Conservation (phyloP, 2,113 vertebrate genomes). For the Parus major region DNA sequence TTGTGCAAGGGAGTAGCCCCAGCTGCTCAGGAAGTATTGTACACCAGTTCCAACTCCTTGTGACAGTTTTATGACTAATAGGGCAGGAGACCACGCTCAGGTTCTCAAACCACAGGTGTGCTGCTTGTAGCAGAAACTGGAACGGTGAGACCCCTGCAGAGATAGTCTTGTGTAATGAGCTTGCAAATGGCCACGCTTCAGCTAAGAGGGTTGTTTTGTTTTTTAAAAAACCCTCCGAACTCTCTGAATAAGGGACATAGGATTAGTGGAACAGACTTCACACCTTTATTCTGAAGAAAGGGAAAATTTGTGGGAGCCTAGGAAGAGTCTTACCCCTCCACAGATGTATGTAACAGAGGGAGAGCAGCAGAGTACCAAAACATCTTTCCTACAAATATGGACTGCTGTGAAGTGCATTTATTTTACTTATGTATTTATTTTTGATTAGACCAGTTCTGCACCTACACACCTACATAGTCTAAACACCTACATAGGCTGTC, state of each 20-base stretch:
- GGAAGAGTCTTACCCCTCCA: not conserved
- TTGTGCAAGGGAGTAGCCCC: not conserved
- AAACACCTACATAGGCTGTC: not conserved
- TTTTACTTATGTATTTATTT: not conserved
- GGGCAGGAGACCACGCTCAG: not conserved
- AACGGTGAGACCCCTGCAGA: not conserved
- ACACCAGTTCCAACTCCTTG: not conserved
- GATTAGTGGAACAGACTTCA: not conserved
- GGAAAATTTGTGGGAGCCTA: not conserved
- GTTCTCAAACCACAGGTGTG: not conserved
- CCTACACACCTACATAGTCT: fast-evolving
- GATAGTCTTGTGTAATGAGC: not conserved
- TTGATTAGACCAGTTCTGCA: not conserved
- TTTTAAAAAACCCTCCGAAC: not conserved
- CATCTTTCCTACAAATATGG: not conserved
- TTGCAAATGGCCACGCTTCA: not conserved
- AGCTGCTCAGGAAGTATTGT: not conserved
- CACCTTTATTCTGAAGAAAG: not conserved
- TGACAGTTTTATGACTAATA: not conserved
- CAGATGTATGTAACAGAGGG: not conserved
- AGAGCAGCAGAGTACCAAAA: not conserved
- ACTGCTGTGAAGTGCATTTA: not conserved
- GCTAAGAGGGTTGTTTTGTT: not conserved
- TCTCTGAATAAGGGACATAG: not conserved
- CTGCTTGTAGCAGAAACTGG: not conserved